Base-by-base conservation (phyloP, 2,113 vertebrate genomes). In the Lutjanus erythropterus region DNA sequence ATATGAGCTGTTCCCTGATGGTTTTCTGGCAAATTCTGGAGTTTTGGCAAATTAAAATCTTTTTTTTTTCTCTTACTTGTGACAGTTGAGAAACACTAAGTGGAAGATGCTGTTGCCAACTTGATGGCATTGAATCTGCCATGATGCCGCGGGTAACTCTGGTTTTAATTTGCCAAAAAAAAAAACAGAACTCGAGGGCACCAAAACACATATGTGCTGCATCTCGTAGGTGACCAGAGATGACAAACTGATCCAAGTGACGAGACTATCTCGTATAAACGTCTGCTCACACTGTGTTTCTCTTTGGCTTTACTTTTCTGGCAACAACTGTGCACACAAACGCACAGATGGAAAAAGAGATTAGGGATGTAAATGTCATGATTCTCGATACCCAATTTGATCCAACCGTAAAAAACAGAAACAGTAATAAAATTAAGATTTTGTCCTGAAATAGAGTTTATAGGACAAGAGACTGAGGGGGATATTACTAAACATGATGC, bases 21-120 rank as follows among this genome's bases (percentile, higher is more conserved):
- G 29, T 39, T 53, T n/a, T 7, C 27, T 25, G 21, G 16, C 49
- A 59, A 52, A 84, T 69, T 47, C 14, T 58, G 62, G 8, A 52
- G 52, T 44, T 60, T 71, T 75, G 75, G 79, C 50, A 75, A 53
- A 55, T 10, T 59, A 72, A 56, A 80, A 53, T 0, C 2, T 47
- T 49, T 31, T 41, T 18, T 23, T 18, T 12, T 16, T n/a, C n/a
- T n/a, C n/a, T n/a, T 19, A 37, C 25, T 62, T 60, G 12, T 46
- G 44, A 66, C 44, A 39, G 42, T 47, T 29, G n/a, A 80, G 44
- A 67, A 80, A 67, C 8, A 39, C 25, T 18, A 35, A 42, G 52
- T 60, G 53, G 46, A 53, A 53, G 25, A 7, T 49, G 37, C 60
- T 37, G 27, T 47, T 76, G 61, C 52, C 60, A 85, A 55, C 18